Conservation (phyloP, 2,888 invertebrate genomes). For the Aromia moschata region DNA sequence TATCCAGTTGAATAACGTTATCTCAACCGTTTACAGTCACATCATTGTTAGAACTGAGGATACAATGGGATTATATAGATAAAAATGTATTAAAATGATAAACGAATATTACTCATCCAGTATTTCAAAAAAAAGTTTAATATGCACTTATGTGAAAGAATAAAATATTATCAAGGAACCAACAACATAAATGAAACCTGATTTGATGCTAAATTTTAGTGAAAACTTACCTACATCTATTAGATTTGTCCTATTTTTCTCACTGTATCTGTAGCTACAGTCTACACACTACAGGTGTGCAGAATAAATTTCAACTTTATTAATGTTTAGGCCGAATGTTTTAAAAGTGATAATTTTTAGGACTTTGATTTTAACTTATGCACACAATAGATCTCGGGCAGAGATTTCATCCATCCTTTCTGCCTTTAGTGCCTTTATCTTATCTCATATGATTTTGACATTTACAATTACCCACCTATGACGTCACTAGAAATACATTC, state of each 20-base stretch:
- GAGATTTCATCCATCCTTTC: conserved; percentile 1
- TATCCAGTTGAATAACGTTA: not conserved
- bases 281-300: too few species aligned
- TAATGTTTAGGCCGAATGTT: not conserved
- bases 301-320: too few species aligned
- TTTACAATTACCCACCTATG: not conserved
- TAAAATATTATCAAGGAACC: too few species aligned
- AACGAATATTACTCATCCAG: conserved; percentile 9
- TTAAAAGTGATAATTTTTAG: not conserved
- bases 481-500: too few species aligned
- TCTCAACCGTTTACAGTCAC: conserved; percentile 13
- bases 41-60: conserved; percentile 10
- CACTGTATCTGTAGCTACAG: too few species aligned
- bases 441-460: conserved; percentile 21
- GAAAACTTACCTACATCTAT: not conserved
- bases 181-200: too few species aligned
- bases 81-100: conserved; percentile 19
- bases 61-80: conserved; percentile 17
- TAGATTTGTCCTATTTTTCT: too few species aligned
- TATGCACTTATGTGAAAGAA: not conserved
- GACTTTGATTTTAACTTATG: conserved; percentile 7
- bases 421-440: not conserved
- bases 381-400: not conserved
- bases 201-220: too few species aligned
- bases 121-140: not conserved